These are phyloP conservation scores for Zenarchopterus dispar DNA, from an alignment of 2,797 vertebrate species.

Conservation along the genomic window DNA sequence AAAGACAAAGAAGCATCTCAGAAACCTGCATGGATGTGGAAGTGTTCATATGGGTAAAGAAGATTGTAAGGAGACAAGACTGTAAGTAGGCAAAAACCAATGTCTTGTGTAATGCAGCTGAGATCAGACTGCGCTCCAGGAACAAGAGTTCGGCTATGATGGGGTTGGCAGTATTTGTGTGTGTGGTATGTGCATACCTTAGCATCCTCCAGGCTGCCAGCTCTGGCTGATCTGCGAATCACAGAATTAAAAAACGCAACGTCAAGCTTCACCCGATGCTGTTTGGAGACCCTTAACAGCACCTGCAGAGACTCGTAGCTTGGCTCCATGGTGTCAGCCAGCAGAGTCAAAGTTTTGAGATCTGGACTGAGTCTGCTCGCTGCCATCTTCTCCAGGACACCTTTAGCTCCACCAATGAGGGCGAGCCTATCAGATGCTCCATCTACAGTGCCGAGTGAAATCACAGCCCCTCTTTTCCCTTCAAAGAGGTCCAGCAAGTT, in stretches of 20 bases:
- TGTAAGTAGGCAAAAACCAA: too few species aligned
- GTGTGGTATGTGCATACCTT: conserved; percentile 82
- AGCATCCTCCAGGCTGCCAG: conserved; percentile 84
- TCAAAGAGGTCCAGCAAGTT: conserved; percentile 86
- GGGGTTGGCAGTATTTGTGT: neutral
- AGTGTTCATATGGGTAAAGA: too few species aligned
- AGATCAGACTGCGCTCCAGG: too few species aligned
- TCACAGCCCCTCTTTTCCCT: conserved; percentile 47
- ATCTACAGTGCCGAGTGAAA: conserved; percentile 83
- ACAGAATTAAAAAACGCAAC: conserved; percentile 89
- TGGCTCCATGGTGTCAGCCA: conserved; percentile 86
- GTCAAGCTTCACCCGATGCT: conserved; percentile 83
- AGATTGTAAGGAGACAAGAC: too few species aligned
- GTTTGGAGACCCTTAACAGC: conserved; percentile 80
- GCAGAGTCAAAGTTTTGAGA: conserved; percentile 88
- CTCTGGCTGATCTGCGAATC: conserved; percentile 86
- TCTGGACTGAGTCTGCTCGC: conserved; percentile 78
- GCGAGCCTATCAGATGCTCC: conserved; percentile 82
- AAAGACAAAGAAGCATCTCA: conserved; percentile 19
- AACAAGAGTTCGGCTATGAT: too few species aligned
- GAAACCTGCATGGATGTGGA: neutral
- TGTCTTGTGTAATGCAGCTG: neutral
- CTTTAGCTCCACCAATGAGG: conserved; percentile 85
- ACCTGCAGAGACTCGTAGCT: conserved; percentile 74
- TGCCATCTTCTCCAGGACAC: conserved; percentile 89